phyloP scores from a whole-genome alignment of 2,797 vertebrate genomes.

The Zenarchopterus dispar region DNA sequence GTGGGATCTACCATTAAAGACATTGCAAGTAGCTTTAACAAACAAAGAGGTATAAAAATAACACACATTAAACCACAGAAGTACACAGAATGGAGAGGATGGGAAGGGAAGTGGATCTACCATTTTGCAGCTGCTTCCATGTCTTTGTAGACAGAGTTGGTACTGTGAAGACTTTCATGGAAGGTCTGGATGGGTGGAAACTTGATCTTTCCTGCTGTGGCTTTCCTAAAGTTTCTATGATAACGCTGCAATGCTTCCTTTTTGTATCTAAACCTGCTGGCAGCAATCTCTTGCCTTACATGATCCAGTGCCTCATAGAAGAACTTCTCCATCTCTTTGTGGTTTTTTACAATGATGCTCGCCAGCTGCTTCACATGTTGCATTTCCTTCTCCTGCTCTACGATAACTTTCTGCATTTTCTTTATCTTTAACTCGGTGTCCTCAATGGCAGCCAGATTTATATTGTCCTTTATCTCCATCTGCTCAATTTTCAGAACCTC shows the following conservation, averaged over 20 bases:
- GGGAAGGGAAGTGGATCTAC: no score
- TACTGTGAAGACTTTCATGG: slow-evolving; percentile 83
- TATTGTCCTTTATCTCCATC: slow-evolving; percentile 59
- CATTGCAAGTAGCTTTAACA: slow-evolving; percentile 12
- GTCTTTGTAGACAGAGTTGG: slow-evolving; percentile 86
- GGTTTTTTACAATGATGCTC: slow-evolving; percentile 81
- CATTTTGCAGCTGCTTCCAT: slow-evolving; percentile 82
- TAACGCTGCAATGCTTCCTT: slow-evolving; percentile 82
- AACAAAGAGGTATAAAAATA: slow-evolving; percentile 18
- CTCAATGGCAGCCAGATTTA: slow-evolving; percentile 60
- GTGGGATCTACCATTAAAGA: slow-evolving; percentile 9
- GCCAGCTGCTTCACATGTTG: slow-evolving; percentile 83
- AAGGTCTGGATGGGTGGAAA: slow-evolving; percentile 87
- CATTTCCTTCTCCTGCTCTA: slow-evolving; percentile 85
- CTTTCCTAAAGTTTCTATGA: slow-evolving; percentile 80
- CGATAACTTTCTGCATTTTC: slow-evolving; percentile 83
- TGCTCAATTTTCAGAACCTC: slow-evolving; percentile 71
- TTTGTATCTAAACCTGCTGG: slow-evolving; percentile 80
- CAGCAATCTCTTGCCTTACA: slow-evolving; percentile 84
- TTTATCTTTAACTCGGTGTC: slow-evolving; percentile 76
- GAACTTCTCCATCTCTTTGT: slow-evolving; percentile 88
- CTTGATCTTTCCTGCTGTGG: slow-evolving; percentile 78
- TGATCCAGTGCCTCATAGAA: slow-evolving; percentile 86
- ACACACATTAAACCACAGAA: slow-evolving; percentile 14
- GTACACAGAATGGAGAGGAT: background rate